Percentiles rank a stretch among this genome's conserved stretches.
Conservation (phyloP, 2,113 vertebrate species). For the Ammodramus savannarum region DNA sequence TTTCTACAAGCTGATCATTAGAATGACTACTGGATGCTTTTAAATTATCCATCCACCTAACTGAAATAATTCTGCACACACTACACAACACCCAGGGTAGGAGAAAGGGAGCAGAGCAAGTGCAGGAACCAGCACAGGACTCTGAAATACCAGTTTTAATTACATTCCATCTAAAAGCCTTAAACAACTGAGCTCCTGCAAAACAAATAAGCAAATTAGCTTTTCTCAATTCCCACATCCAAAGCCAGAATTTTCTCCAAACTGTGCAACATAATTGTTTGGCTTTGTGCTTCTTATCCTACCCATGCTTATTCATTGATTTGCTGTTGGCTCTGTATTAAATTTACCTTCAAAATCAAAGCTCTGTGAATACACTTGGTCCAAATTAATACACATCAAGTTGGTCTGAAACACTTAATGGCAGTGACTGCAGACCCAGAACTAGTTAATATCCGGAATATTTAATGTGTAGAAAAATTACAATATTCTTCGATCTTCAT, state of each 20-base stretch:
- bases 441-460: neutral
- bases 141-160: neutral
- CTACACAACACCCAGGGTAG: neutral
- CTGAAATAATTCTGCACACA: neutral
- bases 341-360: constrained; percentile 9
- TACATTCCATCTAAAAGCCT: neutral
- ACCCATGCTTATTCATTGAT: neutral
- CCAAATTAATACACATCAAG: neutral
- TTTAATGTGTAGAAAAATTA: neutral
- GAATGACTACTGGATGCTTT: neutral
- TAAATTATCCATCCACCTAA: neutral
- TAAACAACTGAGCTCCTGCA: neutral
- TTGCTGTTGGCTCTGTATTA: neutral
- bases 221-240: neutral
- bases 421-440: neutral
- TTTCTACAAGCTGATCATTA: neutral
- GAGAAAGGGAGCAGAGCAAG: neutral
- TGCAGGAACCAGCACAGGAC: neutral
- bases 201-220: neutral
- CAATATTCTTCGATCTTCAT: neutral
- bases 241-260: neutral
- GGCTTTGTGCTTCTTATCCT: neutral
- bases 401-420: neutral
- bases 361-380: neutral
- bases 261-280: neutral